Evolutionary conservation across 2,797 vertebrate genomes (phyloP).

Genomic region (Trachurus trachurus): DNA sequence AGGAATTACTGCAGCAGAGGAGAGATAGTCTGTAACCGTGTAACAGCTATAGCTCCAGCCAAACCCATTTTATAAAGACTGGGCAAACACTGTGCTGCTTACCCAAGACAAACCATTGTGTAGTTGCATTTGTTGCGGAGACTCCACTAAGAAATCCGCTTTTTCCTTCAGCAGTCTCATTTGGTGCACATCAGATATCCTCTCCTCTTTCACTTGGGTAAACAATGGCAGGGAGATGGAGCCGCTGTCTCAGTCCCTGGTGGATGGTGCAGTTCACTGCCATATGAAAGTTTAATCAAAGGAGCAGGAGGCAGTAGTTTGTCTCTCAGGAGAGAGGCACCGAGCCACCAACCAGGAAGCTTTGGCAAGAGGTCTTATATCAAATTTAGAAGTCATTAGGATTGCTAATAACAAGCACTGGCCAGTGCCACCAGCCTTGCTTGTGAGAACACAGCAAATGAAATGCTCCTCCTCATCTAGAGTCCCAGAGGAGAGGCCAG

Average conservation of each 20-base stretch:
- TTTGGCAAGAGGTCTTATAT: constrained; percentile 80
- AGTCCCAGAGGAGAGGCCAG: constrained; percentile 68
- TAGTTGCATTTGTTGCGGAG: constrained; percentile 65
- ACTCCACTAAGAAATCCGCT: constrained; percentile 64
- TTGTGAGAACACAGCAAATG: constrained; percentile 67
- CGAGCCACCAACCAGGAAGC: constrained; percentile 73
- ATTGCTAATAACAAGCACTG: constrained; percentile 81
- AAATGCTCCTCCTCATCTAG: constrained; percentile 70
- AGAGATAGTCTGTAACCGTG: constrained; percentile 59
- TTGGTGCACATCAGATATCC: constrained; percentile 80
- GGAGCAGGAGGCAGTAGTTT: constrained; percentile 75
- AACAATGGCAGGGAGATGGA: constrained; percentile 77
- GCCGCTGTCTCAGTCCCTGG: constrained; percentile 68
- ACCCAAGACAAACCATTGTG: constrained; percentile 58
- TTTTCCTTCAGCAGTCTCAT: constrained; percentile 73
- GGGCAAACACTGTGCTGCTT: constrained; percentile 68
- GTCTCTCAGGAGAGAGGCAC: constrained; percentile 74
- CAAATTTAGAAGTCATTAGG: constrained; percentile 86
- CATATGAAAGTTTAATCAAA: constrained; percentile 85
- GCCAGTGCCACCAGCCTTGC: constrained; percentile 56
- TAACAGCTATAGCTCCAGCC: constrained; percentile 60
- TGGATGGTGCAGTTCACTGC: constrained; percentile 70
- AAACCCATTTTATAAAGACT: constrained; percentile 68
- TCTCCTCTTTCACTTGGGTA: constrained; percentile 79
- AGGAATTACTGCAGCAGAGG: constrained; percentile 47